phyloP scores from a whole-genome alignment of 2,797 vertebrate species.

The Chiloscyllium punctatum region DNA sequence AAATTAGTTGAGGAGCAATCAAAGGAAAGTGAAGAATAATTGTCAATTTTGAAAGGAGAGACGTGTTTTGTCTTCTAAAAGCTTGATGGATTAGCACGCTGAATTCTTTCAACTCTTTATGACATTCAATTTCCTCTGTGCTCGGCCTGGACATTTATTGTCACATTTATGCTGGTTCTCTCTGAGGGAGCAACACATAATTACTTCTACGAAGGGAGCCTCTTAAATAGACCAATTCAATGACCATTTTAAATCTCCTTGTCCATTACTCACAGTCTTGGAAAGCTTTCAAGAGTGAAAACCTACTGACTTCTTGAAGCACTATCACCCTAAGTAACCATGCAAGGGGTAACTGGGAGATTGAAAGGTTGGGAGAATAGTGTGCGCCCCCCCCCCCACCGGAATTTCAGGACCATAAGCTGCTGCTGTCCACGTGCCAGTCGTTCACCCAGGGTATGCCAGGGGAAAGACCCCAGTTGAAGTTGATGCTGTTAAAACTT shows the following conservation, averaged over 20 bases:
- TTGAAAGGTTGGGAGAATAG: not conserved
- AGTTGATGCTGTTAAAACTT: not conserved
- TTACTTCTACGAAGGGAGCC: constrained; percentile 15
- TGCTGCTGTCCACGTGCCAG: not conserved
- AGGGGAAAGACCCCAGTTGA: not conserved
- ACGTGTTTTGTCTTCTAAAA: not conserved
- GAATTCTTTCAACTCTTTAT: not conserved
- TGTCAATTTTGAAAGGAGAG: not conserved
- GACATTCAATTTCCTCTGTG: not conserved
- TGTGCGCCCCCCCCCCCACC: not conserved
- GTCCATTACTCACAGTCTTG: not conserved
- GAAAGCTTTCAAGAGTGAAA: not conserved
- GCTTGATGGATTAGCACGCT: not conserved
- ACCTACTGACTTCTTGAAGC: not conserved
- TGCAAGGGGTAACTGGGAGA: not conserved
- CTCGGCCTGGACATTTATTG: not conserved
- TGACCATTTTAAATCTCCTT: not conserved
- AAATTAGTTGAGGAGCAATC: not conserved
- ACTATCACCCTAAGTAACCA: not conserved
- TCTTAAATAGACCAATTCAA: not conserved
- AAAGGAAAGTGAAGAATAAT: not conserved
- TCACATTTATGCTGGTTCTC: not conserved
- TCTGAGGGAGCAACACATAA: constrained; percentile 8
- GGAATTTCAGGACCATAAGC: not conserved
- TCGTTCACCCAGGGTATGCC: not conserved